Conservation (phyloP, 2,888 invertebrate genomes). For the Pocota personata region DNA sequence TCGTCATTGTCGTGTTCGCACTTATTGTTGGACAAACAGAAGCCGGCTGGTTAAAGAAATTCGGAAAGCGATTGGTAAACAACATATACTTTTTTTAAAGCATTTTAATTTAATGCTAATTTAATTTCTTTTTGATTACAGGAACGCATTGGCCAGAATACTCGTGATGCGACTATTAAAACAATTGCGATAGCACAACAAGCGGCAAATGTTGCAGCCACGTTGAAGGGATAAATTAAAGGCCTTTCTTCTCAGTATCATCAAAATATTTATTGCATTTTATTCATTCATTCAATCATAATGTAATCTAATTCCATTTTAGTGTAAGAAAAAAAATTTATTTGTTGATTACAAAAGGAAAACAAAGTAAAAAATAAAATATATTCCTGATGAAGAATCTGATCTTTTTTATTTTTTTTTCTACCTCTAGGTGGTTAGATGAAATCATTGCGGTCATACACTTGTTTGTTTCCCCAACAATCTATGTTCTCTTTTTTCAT, state of each 20-base stretch:
- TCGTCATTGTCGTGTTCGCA: slow-evolving; percentile 77
- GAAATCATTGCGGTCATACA: too few relatives aligned
- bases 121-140: slow-evolving; percentile 25
- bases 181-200: slow-evolving; percentile 76
- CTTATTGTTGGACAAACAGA: slow-evolving; percentile 77
- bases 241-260: background rate
- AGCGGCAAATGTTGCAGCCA: slow-evolving; percentile 78
- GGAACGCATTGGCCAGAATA: slow-evolving; percentile 77
- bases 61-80: slow-evolving; percentile 78
- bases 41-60: slow-evolving; percentile 78
- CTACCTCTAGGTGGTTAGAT: too few relatives aligned
- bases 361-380: too few relatives aligned
- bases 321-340: background rate
- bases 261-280: background rate
- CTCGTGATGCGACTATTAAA: slow-evolving; percentile 77
- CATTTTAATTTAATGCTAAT: background rate
- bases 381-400: too few relatives aligned
- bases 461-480: too few relatives aligned
- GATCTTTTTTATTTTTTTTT: too few relatives aligned
- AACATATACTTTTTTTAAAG: background rate
- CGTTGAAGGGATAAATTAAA: slow-evolving; percentile 71
- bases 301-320: background rate
- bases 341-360: too few relatives aligned
- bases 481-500: too few relatives aligned
- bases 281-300: background rate